phyloP scores from a whole-genome alignment of 1,140 invertebrate species.

The Achroia grisella region DNA sequence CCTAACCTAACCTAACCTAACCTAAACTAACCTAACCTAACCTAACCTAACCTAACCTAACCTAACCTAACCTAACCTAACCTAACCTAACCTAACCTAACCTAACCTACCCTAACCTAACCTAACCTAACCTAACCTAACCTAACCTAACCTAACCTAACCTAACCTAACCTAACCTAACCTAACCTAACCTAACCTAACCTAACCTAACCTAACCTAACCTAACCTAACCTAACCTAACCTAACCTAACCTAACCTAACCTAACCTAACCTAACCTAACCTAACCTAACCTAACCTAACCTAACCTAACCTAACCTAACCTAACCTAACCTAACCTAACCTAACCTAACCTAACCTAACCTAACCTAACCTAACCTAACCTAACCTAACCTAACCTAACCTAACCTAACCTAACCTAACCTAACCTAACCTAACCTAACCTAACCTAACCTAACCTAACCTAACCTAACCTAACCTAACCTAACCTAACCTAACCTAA shows the following conservation, averaged over 20 bases:
- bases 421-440: slow-evolving; percentile 20
- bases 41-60: slow-evolving; percentile 37
- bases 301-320: slow-evolving; percentile 29
- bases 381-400: slow-evolving; percentile 25
- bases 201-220: slow-evolving; percentile 26
- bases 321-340: slow-evolving; percentile 27
- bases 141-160: slow-evolving; percentile 24
- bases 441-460: slow-evolving; percentile 24
- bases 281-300: slow-evolving; percentile 29
- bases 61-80: slow-evolving; percentile 37
- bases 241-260: slow-evolving; percentile 29
- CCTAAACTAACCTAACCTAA: slow-evolving; percentile 36
- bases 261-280: slow-evolving; percentile 27
- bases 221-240: slow-evolving; percentile 25
- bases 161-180: slow-evolving; percentile 28
- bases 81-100: slow-evolving; percentile 29
- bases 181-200: slow-evolving; percentile 28
- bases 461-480: slow-evolving; percentile 23
- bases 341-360: slow-evolving; percentile 22
- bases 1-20: slow-evolving; percentile 35
- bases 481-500: slow-evolving; percentile 17
- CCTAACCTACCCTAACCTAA: slow-evolving; percentile 10
- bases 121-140: slow-evolving; percentile 17
- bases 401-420: slow-evolving; percentile 21
- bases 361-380: slow-evolving; percentile 24